Percentiles rank a stretch among this genome's conserved stretches.
Evolutionary conservation across 2,113 vertebrate genomes (phyloP).

Genomic region (Cinclus cinclus): DNA sequence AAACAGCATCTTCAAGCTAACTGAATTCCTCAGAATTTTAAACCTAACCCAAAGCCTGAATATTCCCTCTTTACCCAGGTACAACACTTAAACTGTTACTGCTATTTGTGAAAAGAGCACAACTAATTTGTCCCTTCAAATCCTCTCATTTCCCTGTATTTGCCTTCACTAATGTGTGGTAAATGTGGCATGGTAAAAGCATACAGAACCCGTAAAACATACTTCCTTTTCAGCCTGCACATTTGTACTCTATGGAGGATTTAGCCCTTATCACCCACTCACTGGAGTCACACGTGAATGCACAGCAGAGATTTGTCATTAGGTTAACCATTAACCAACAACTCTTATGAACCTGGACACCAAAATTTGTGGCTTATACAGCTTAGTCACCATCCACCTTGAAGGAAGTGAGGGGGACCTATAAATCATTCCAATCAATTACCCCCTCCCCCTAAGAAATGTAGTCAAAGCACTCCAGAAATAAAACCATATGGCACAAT

Average conservation of each 20-base stretch:
- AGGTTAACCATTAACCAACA: conserved; percentile 63
- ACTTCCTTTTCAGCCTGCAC: conserved; percentile 66
- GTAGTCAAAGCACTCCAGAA: conserved; percentile 73
- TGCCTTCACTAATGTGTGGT: conserved; percentile 73
- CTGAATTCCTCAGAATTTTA: conserved; percentile 63
- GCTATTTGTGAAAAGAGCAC: conserved; percentile 57
- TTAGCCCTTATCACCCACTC: conserved; percentile 56
- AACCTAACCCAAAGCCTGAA: neutral
- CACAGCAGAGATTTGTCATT: conserved; percentile 54
- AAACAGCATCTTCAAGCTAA: conserved; percentile 16
- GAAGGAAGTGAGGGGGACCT: conserved; percentile 56
- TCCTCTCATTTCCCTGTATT: conserved; percentile 71
- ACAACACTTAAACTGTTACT: conserved; percentile 22
- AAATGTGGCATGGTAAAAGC: conserved; percentile 78
- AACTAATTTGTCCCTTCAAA: conserved; percentile 68
- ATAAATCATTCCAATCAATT: conserved; percentile 78
- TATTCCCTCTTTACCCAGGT: neutral
- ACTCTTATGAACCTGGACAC: conserved; percentile 57
- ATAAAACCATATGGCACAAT: conserved; percentile 76
- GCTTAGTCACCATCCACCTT: conserved; percentile 47
- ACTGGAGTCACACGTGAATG: conserved; percentile 33
- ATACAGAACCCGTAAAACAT: conserved; percentile 66
- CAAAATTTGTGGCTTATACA: conserved; percentile 55
- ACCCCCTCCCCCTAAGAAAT: conserved; percentile 66
- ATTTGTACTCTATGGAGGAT: conserved; percentile 44